Conservation (phyloP, 1,140 invertebrate genomes). For the Chrysoperla carnea region DNA sequence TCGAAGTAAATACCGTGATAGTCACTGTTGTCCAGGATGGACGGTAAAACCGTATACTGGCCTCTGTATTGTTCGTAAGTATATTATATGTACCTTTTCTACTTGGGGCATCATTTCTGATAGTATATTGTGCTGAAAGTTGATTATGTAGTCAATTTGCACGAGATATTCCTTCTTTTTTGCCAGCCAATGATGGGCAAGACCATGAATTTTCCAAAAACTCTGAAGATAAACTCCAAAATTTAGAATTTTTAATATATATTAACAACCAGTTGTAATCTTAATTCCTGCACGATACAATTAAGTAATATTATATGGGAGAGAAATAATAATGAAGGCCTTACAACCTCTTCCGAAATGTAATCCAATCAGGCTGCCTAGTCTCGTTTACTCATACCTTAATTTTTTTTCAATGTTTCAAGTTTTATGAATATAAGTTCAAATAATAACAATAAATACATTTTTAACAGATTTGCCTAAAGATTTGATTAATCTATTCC, state of each 20-base stretch:
- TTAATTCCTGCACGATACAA: too few species aligned
- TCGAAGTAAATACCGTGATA: slow-evolving; percentile 36
- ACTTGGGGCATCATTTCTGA: slow-evolving; percentile 1
- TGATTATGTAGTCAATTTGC: background rate
- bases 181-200: slow-evolving; percentile 1
- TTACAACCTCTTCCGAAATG: too few species aligned
- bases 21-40: slow-evolving; percentile 73
- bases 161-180: background rate
- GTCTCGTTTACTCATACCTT: too few species aligned
- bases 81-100: slow-evolving; percentile 4
- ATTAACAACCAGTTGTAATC: too few species aligned
- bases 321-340: too few species aligned
- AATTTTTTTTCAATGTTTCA: too few species aligned
- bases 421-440: too few species aligned
- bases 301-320: too few species aligned
- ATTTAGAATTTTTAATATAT: slow-evolving; percentile 8
- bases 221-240: background rate
- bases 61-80: slow-evolving; percentile 68
- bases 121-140: background rate
- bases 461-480: too few species aligned
- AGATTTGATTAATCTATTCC: too few species aligned
- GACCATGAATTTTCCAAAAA: slow-evolving; percentile 3
- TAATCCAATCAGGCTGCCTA: too few species aligned
- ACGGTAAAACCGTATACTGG: slow-evolving; percentile 45
- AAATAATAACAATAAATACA: too few species aligned